A percentile compares a stretch with the other conserved stretches of the same genome.
phyloP scores from a whole-genome alignment of 2,888 invertebrate species.

The Tiliacea citrago region DNA sequence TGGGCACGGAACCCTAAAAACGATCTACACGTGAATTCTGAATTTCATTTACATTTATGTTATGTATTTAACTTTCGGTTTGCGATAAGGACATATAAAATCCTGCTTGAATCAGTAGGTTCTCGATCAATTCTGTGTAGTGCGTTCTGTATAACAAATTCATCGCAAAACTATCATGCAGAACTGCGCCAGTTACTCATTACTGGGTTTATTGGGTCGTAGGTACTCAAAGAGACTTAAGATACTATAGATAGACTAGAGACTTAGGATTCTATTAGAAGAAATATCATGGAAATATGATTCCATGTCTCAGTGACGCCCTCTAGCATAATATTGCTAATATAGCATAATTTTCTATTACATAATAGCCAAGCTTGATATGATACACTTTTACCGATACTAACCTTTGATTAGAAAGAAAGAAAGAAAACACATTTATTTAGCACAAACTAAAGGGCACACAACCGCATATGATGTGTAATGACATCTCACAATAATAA shows the following conservation, averaged over 20 bases:
- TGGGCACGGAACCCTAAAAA: no score
- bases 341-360: no score
- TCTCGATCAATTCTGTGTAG: not conserved
- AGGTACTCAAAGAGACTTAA: not conserved
- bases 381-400: not conserved
- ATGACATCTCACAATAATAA: no score
- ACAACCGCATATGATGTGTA: no score
- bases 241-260: not conserved
- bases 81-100: not conserved
- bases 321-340: not conserved
- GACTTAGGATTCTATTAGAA: no score
- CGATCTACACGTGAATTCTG: not conserved
- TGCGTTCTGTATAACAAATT: not conserved
- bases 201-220: not conserved
- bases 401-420: not conserved
- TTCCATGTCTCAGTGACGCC: not conserved
- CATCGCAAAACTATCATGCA: not conserved
- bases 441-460: no score
- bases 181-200: not conserved
- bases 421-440: no score
- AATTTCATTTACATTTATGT: not conserved
- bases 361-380: no score
- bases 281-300: not conserved
- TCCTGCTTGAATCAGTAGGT: not conserved
- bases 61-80: not conserved